A percentile compares a stretch with the other conserved stretches of the same genome.
Evolutionary conservation across 2,888 invertebrate genomes (phyloP).

Genomic region (Lymantria monacha): DNA sequence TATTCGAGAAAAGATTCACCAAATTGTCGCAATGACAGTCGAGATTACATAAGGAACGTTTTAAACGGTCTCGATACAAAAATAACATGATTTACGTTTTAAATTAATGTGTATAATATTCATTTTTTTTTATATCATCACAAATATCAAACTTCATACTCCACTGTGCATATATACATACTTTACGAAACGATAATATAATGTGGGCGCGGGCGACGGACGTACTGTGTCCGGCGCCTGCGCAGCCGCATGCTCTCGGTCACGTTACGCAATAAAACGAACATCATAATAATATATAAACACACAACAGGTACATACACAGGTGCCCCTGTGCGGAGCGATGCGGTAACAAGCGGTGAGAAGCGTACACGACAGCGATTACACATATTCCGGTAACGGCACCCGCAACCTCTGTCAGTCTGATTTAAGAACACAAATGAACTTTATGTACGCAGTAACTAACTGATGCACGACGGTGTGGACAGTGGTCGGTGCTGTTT

Average conservation of each 20-base stretch:
- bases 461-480: slow-evolving; percentile 61
- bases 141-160: slow-evolving; percentile 67
- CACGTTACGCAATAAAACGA: slow-evolving; percentile 42
- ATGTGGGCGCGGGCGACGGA: slow-evolving; percentile 28
- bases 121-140: slow-evolving; percentile 62
- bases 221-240: slow-evolving; percentile 30
- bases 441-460: slow-evolving; percentile 66
- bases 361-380: slow-evolving; percentile 75
- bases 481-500: slow-evolving; percentile 74
- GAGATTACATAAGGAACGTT: slow-evolving; percentile 42
- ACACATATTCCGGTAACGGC: slow-evolving; percentile 64
- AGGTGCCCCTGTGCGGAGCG: slow-evolving; percentile 43
- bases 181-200: slow-evolving; percentile 48
- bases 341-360: slow-evolving; percentile 73
- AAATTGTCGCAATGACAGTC: slow-evolving; percentile 41
- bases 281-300: slow-evolving; percentile 34
- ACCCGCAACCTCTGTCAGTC: slow-evolving; percentile 70
- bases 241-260: slow-evolving; percentile 44
- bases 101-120: slow-evolving; percentile 58
- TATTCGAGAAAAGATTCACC: slow-evolving; percentile 42
- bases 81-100: slow-evolving; percentile 71
- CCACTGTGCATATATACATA: slow-evolving; percentile 78
- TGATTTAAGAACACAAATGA: slow-evolving; percentile 72
- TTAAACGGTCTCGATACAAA: slow-evolving; percentile 68
- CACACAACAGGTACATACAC: slow-evolving; percentile 44